Percentiles rank a stretch among this genome's conserved stretches.
Evolutionary conservation across 1,140 invertebrate species (phyloP).

Genomic region (Diachasmimorpha longicaudata): DNA sequence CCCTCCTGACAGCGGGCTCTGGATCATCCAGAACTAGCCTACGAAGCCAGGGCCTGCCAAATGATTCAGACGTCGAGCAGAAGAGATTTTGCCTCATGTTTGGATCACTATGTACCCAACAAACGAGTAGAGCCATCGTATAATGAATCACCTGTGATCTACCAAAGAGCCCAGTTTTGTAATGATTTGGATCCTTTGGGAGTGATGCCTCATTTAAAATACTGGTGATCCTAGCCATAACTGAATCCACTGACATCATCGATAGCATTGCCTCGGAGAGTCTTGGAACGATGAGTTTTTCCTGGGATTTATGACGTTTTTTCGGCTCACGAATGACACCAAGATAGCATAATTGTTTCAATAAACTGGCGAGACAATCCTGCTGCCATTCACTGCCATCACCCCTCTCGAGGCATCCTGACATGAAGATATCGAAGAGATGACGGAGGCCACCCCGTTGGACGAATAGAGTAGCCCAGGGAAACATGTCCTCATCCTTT

Average conservation of each 20-base stretch:
- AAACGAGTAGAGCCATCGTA: conserved; percentile 80
- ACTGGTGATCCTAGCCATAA: conserved; percentile 81
- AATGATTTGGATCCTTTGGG: conserved; percentile 78
- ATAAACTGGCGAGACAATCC: conserved; percentile 86
- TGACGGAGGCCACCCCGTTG: conserved; percentile 85
- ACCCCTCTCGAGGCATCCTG: conserved; percentile 69
- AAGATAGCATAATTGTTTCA: conserved; percentile 85
- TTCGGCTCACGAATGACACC: conserved; percentile 71
- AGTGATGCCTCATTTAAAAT: conserved; percentile 86
- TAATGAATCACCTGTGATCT: conserved; percentile 84
- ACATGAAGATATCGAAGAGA: conserved; percentile 92
- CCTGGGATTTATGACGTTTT: conserved; percentile 58
- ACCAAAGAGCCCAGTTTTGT: conserved; percentile 88
- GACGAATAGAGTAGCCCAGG: conserved; percentile 82
- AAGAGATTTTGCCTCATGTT: conserved; percentile 71
- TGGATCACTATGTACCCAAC: conserved; percentile 81
- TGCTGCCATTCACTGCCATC: conserved; percentile 91
- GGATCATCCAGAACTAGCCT: conserved; percentile 83
- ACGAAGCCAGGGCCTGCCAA: conserved; percentile 71
- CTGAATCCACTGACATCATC: conserved; percentile 82
- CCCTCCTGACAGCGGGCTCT: conserved; percentile 83
- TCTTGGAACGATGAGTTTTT: conserved; percentile 71
- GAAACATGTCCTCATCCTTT: conserved; percentile 46
- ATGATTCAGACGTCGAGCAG: conserved; percentile 67
- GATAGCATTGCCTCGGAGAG: conserved; percentile 77